Percentiles rank a stretch among this genome's conserved stretches.
phyloP scores from a whole-genome alignment of 2,797 vertebrate species.

The Bradypodion pumilum region DNA sequence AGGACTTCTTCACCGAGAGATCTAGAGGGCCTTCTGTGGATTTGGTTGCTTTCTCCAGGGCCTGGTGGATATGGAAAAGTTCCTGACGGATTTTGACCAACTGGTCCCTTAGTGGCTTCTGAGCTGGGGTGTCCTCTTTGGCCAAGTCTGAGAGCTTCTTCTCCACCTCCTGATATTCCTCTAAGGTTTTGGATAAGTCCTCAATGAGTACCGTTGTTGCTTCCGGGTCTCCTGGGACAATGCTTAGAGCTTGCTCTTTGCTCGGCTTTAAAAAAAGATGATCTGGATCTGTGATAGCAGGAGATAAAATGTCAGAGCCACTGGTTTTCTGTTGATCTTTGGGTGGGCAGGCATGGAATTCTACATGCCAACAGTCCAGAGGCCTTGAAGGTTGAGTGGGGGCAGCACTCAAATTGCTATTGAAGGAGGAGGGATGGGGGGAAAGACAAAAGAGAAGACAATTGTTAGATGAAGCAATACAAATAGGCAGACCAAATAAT shows the following conservation, averaged over 20 bases:
- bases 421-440: no score
- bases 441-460: neutral
- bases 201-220: conserved; percentile 78
- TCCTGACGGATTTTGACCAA: conserved; percentile 91
- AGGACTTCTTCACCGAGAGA: conserved; percentile 87
- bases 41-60: conserved; percentile 81
- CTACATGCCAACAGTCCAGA: conserved; percentile 72
- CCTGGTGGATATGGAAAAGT: conserved; percentile 91
- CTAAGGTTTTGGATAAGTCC: conserved; percentile 89
- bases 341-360: conserved; percentile 48
- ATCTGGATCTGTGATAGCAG: conserved; percentile 30
- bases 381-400: conserved; percentile 63
- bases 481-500: neutral
- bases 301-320: conserved; percentile 46
- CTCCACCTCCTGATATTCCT: conserved; percentile 90
- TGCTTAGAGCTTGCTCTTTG: conserved; percentile 43
- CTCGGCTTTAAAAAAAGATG: conserved; percentile 45
- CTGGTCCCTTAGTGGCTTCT: conserved; percentile 89
- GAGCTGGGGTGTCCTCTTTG: conserved; percentile 82
- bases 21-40: conserved; percentile 88
- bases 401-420: conserved; percentile 68
- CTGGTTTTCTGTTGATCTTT: conserved; percentile 63
- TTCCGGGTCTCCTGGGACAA: conserved; percentile 61
- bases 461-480: neutral
- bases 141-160: conserved; percentile 84